Evolutionary conservation across 2,888 invertebrate genomes (phyloP).

Genomic region (Caenorhabditis afra): DNA sequence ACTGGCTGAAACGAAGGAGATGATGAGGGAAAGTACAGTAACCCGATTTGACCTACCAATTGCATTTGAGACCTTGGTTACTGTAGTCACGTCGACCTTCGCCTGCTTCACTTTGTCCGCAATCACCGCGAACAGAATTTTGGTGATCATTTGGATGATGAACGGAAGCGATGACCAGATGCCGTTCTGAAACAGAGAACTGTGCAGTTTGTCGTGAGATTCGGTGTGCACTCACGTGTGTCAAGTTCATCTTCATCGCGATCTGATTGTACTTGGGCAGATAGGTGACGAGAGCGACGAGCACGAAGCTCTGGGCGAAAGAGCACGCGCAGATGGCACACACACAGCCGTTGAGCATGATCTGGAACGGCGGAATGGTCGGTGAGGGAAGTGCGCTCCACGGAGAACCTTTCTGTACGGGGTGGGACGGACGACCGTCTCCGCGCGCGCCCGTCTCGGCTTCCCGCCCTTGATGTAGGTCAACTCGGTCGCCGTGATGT

Average conservation of each 20-base stretch:
- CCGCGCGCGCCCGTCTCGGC: slow-evolving; percentile 50
- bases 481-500: slow-evolving; percentile 74
- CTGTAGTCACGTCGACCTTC: slow-evolving; percentile 62
- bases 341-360: slow-evolving; percentile 72
- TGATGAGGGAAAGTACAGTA: too few relatives aligned
- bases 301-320: slow-evolving; percentile 77
- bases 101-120: slow-evolving; percentile 74
- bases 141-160: slow-evolving; percentile 74
- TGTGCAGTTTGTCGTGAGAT: not conserved
- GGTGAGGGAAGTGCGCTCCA: not conserved
- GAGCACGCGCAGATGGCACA: slow-evolving; percentile 75
- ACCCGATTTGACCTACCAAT: slow-evolving; percentile 60
- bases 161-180: slow-evolving; percentile 77
- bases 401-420: slow-evolving; percentile 70
- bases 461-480: slow-evolving; percentile 62
- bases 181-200: slow-evolving; percentile 69
- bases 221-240: slow-evolving; percentile 48
- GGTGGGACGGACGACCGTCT: slow-evolving; percentile 64
- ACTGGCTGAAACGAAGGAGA: slow-evolving; percentile 76
- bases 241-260: slow-evolving; percentile 71
- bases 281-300: slow-evolving; percentile 75
- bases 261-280: slow-evolving; percentile 75
- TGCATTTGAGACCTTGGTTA: slow-evolving; percentile 74
- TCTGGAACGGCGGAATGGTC: slow-evolving; percentile 61
- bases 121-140: slow-evolving; percentile 72